These are phyloP conservation scores for Otis tarda DNA, from an alignment of 2,113 vertebrate species.

Conservation along the genomic window DNA sequence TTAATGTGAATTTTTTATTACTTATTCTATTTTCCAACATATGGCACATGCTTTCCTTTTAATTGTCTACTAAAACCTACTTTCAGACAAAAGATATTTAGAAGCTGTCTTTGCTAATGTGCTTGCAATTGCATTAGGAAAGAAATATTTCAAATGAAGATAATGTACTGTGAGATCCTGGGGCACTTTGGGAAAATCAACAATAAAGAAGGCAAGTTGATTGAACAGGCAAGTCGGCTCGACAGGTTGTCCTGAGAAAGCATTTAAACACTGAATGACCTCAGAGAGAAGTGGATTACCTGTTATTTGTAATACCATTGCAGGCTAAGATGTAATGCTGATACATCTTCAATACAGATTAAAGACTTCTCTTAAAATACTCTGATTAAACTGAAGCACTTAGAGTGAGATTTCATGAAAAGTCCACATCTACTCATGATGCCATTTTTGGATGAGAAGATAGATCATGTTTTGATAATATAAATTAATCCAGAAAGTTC, in stretches of 20 bases:
- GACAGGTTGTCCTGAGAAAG: neutral
- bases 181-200: neutral
- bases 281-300: neutral
- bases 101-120: slow-evolving; percentile 15
- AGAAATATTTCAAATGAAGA: slow-evolving; percentile 12
- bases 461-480: neutral
- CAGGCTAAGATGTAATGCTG: neutral
- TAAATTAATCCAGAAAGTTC: neutral
- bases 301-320: neutral
- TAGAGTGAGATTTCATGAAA: neutral
- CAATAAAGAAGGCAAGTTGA: neutral
- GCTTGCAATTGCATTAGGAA: slow-evolving; percentile 16
- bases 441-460: neutral
- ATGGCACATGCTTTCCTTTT: neutral
- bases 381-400: neutral
- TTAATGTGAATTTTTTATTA: slow-evolving; percentile 24
- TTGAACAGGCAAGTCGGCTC: neutral
- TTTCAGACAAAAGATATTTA: slow-evolving; percentile 15
- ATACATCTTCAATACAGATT: neutral
- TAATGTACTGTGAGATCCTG: neutral
- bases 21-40: slow-evolving; percentile 1
- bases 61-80: neutral
- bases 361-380: neutral
- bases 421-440: neutral
- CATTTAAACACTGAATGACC: neutral